Conservation (phyloP, 1,140 invertebrate species). For the Lineus longissimus region DNA sequence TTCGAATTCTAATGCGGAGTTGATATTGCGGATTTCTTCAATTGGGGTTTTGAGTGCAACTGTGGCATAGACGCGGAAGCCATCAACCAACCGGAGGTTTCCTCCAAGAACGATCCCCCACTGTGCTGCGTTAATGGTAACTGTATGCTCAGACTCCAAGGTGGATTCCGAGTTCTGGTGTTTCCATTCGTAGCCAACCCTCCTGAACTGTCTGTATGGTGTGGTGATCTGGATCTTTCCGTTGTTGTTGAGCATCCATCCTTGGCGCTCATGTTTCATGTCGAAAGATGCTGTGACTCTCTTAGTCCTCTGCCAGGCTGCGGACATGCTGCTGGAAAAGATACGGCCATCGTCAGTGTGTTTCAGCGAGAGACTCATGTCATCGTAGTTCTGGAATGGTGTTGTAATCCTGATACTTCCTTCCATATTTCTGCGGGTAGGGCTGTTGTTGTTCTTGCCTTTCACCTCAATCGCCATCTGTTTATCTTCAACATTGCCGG, state of each 20-base stretch:
- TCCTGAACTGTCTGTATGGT: background rate
- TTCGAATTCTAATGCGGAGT: too few relatives aligned
- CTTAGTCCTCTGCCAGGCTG: slow-evolving; percentile 12
- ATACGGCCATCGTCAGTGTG: slow-evolving; percentile 17
- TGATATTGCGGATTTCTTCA: too few relatives aligned
- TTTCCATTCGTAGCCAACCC: too few relatives aligned
- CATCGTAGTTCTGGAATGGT: slow-evolving; percentile 16
- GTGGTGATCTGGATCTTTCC: slow-evolving; percentile 15
- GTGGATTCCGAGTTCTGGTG: too few relatives aligned
- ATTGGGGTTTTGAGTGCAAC: too few relatives aligned
- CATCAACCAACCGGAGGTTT: too few relatives aligned
- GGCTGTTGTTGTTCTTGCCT: slow-evolving; percentile 8
- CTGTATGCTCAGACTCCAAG: too few relatives aligned
- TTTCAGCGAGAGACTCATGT: slow-evolving; percentile 11
- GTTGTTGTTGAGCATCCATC: slow-evolving; percentile 14
- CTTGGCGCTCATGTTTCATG: slow-evolving; percentile 13
- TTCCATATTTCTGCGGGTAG: slow-evolving; percentile 7
- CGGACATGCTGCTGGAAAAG: slow-evolving; percentile 17
- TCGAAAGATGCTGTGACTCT: slow-evolving; percentile 15
- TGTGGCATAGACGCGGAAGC: too few relatives aligned
- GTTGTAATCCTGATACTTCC: slow-evolving; percentile 25
- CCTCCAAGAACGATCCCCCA: too few relatives aligned
- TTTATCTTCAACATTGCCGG: slow-evolving; percentile 12
- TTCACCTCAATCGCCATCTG: slow-evolving; percentile 11
- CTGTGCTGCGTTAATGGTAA: too few relatives aligned